Conservation (phyloP, 2,888 invertebrate genomes). For the Polyommatus iphigenia region DNA sequence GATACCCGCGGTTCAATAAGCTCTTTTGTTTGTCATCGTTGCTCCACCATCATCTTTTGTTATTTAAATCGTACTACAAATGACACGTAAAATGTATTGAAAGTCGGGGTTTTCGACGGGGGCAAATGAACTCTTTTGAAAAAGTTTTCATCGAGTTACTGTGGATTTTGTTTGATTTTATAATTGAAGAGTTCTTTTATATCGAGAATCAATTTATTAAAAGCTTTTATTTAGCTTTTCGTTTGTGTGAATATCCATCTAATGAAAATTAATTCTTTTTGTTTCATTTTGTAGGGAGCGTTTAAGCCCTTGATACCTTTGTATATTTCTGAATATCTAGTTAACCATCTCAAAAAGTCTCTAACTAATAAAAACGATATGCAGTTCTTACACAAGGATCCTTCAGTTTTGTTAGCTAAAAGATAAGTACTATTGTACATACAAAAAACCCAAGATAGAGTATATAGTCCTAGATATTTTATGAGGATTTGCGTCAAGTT, state of each 20-base stretch:
- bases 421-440: neutral
- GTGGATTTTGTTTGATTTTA: neutral
- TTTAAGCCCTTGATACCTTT: too few species aligned
- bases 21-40: constrained; percentile 53
- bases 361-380: too few species aligned
- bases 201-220: neutral
- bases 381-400: too few species aligned
- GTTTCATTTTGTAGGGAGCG: too few species aligned
- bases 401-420: too few species aligned
- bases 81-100: constrained; percentile 21
- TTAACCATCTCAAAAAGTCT: too few species aligned
- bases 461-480: neutral
- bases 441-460: neutral
- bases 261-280: too few species aligned
- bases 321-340: too few species aligned
- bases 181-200: neutral
- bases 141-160: neutral
- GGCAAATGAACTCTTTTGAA: constrained; percentile 10
- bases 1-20: constrained; percentile 45
- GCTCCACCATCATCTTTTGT: constrained; percentile 31
- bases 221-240: neutral
- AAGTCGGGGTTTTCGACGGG: neutral
- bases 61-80: constrained; percentile 7
- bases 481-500: constrained; percentile 3
- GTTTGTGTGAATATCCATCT: too few species aligned